These are phyloP conservation scores for Linyphia triangularis DNA, from an alignment of 2,888 invertebrate species.

Conservation along the genomic window DNA sequence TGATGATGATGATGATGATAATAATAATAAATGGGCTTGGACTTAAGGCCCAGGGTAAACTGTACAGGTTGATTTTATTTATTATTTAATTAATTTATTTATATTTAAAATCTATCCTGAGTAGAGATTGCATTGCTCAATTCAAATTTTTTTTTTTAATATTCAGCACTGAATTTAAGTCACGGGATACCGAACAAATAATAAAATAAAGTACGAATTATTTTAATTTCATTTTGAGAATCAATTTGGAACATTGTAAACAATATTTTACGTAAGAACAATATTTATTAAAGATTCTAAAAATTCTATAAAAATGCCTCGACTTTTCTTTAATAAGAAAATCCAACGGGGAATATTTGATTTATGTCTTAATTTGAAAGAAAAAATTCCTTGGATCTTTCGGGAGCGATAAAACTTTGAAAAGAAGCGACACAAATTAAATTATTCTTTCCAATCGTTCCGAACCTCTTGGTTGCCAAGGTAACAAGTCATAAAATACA, in stretches of 20 bases:
- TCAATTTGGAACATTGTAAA: neutral
- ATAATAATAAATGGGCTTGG: too few relatives aligned
- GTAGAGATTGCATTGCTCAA: too few relatives aligned
- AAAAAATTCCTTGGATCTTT: slow-evolving; percentile 22
- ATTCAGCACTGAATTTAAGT: neutral
- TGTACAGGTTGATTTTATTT: too few relatives aligned
- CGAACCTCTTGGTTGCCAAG: slow-evolving; percentile 23
- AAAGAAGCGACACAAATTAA: slow-evolving; percentile 50
- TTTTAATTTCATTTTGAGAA: neutral
- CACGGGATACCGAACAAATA: neutral
- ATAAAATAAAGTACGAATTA: neutral
- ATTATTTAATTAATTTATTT: too few relatives aligned
- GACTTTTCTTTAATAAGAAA: slow-evolving; percentile 20
- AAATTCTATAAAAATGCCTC: slow-evolving; percentile 27
- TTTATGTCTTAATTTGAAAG: slow-evolving; percentile 41
- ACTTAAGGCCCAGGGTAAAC: too few relatives aligned
- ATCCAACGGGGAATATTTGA: slow-evolving; percentile 30
- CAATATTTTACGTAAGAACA: neutral
- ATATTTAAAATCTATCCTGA: too few relatives aligned
- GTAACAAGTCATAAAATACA: slow-evolving; percentile 42
- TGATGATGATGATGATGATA: too few relatives aligned
- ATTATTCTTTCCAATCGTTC: slow-evolving; percentile 42
- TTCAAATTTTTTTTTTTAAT: too few relatives aligned
- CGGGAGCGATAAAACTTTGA: slow-evolving; percentile 47
- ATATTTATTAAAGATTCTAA: neutral